Conservation (phyloP, 92 coral and sea anemone genomes). For the Pocillopora grandis region DNA sequence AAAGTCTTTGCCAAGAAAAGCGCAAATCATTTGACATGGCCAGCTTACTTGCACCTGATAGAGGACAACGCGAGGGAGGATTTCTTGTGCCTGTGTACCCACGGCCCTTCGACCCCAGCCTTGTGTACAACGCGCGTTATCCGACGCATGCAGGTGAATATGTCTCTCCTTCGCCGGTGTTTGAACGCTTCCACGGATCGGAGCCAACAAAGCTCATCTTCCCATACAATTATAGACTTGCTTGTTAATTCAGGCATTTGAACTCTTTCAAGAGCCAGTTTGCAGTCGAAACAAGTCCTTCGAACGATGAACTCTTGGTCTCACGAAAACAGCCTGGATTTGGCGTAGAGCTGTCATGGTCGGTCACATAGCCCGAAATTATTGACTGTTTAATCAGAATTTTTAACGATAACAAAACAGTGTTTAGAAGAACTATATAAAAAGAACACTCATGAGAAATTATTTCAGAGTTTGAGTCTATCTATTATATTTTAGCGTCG, state of each 20-base stretch:
- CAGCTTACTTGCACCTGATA: conserved; percentile 41
- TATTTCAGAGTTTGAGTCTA: conserved; percentile 10
- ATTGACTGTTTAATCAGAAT: background rate
- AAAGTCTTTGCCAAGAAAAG: conserved; percentile 20
- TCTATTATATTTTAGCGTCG: conserved; percentile 29
- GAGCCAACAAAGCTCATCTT: conserved; percentile 35
- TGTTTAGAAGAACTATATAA: conserved; percentile 3
- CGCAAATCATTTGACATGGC: conserved; percentile 53
- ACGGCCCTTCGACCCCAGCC: conserved; percentile 27
- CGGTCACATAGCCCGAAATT: background rate
- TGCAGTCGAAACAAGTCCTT: background rate
- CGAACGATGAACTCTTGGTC: background rate
- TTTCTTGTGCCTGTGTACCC: conserved; percentile 29
- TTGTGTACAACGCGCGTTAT: conserved; percentile 30
- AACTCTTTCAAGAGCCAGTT: background rate
- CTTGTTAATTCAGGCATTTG: conserved; percentile 27
- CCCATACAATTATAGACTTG: conserved; percentile 43
- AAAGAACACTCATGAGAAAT: background rate
- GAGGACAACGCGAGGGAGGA: conserved; percentile 33
- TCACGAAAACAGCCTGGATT: background rate
- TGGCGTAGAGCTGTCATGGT: background rate
- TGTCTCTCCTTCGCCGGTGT: conserved; percentile 18
- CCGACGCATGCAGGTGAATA: conserved; percentile 30
- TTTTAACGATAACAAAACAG: conserved; percentile 18
- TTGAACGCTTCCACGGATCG: conserved; percentile 24